These are phyloP conservation scores for Atherix ibis DNA, from an alignment of 2,888 invertebrate species.

Conservation along the genomic window DNA sequence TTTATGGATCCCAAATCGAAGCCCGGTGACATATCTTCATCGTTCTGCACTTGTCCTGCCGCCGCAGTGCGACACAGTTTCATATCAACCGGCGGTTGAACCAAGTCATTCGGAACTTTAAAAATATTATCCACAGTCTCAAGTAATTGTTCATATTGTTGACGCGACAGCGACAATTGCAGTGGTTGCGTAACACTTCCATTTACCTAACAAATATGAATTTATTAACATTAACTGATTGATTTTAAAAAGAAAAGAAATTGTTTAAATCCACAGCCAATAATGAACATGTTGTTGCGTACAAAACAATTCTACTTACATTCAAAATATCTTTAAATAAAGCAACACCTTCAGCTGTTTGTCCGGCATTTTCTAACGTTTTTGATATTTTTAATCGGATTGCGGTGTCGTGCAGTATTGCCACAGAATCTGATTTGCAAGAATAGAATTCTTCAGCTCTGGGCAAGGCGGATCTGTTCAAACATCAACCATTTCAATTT, in stretches of 20 bases:
- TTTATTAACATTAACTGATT: neutral
- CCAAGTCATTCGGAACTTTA: constrained; percentile 17
- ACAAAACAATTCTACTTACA: neutral
- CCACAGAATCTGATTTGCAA: constrained; percentile 57
- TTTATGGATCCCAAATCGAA: constrained; percentile 5
- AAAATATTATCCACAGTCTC: constrained; percentile 42
- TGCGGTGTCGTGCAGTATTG: constrained; percentile 79
- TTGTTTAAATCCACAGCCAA: constrained; percentile 1
- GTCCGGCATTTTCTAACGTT: constrained; percentile 11
- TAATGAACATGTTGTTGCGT: too few species aligned
- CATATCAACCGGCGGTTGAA: constrained; percentile 19
- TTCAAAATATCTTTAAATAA: constrained; percentile 6
- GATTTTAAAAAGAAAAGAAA: neutral
- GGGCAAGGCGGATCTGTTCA: constrained; percentile 25
- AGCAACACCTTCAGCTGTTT: constrained; percentile 2
- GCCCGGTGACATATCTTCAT: constrained; percentile 11
- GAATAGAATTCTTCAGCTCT: constrained; percentile 57
- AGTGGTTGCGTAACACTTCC: constrained; percentile 72
- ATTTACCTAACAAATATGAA: constrained; percentile 37
- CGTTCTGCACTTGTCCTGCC: constrained; percentile 9
- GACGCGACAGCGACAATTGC: constrained; percentile 69
- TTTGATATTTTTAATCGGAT: constrained; percentile 52
- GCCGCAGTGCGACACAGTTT: constrained; percentile 22
- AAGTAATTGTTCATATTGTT: constrained; percentile 79
- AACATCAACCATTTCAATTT: neutral